Percentiles rank a stretch among this genome's conserved stretches.
Evolutionary conservation across 2,113 vertebrate genomes (phyloP).

Genomic region (Neolamprologus falcicula): DNA sequence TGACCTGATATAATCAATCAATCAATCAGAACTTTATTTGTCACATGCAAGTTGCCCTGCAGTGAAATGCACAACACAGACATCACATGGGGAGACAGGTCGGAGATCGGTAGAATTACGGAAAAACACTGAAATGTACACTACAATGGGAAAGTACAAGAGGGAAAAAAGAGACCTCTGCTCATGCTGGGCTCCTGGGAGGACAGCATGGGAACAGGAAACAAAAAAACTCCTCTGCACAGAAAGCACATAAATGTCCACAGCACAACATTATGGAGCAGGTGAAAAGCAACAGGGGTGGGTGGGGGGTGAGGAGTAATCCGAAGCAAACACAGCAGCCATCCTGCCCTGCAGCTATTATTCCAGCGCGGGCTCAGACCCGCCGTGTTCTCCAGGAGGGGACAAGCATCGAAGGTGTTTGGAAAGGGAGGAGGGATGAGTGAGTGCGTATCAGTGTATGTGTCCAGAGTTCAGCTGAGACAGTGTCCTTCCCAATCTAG

Average conservation of each 20-base stretch:
- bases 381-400: neutral
- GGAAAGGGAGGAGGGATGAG: neutral
- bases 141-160: too few species aligned
- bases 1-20: neutral
- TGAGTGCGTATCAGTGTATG: rapidly evolving
- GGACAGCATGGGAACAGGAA: rapidly evolving
- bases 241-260: neutral
- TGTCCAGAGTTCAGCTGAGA: neutral
- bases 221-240: neutral
- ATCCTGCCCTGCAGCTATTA: neutral
- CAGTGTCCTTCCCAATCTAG: neutral
- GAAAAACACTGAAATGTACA: neutral
- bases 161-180: rapidly evolving
- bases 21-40: neutral
- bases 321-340: rapidly evolving
- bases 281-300: rapidly evolving
- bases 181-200: rapidly evolving
- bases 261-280: neutral
- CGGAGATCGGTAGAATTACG: rapidly evolving
- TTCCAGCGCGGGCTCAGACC: rapidly evolving
- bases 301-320: rapidly evolving
- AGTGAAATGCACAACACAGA: neutral
- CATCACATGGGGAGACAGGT: neutral
- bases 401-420: rapidly evolving
- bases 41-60: neutral